Percentiles rank a stretch among this genome's conserved stretches.
These are phyloP conservation scores for Enteromius argenteus DNA, from an alignment of 2,797 vertebrate species.

Conservation along the genomic window DNA sequence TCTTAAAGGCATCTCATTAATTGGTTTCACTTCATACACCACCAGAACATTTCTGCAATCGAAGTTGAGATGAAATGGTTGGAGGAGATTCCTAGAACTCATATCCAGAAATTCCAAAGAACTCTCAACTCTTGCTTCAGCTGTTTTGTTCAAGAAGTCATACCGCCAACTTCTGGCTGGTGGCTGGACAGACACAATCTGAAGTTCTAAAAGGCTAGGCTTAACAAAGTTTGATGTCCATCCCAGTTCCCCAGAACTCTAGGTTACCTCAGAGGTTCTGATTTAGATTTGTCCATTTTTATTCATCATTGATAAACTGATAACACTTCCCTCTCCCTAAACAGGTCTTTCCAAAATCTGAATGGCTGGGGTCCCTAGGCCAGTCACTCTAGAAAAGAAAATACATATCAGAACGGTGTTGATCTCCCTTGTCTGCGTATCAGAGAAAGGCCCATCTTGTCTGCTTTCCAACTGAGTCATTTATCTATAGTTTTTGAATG, in stretches of 20 bases:
- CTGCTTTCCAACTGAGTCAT: conserved; percentile 86
- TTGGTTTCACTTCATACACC: not conserved
- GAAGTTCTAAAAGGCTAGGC: not conserved
- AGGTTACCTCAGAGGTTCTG: not conserved
- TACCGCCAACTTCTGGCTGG: not conserved
- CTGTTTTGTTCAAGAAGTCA: not conserved
- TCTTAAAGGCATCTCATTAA: conserved; percentile 52
- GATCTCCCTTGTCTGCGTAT: conserved; percentile 72
- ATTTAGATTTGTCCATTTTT: not conserved
- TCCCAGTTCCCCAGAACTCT: not conserved
- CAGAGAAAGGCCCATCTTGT: conserved; percentile 77
- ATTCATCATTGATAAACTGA: not conserved
- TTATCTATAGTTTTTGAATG: conserved; percentile 87
- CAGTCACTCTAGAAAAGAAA: conserved; percentile 71
- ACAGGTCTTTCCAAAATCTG: conserved; percentile 39
- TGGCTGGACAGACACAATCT: not conserved
- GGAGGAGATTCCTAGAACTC: not conserved
- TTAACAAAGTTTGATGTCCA: not conserved
- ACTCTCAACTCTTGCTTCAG: not conserved
- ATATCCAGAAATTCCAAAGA: not conserved
- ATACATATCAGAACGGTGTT: conserved; percentile 74
- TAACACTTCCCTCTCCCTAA: conserved; percentile 27
- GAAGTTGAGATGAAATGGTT: not conserved
- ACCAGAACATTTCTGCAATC: not conserved
- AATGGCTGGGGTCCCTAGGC: conserved; percentile 69